These are phyloP conservation scores for Tiliacea aurago DNA, from an alignment of 2,888 invertebrate genomes.

Conservation along the genomic window DNA sequence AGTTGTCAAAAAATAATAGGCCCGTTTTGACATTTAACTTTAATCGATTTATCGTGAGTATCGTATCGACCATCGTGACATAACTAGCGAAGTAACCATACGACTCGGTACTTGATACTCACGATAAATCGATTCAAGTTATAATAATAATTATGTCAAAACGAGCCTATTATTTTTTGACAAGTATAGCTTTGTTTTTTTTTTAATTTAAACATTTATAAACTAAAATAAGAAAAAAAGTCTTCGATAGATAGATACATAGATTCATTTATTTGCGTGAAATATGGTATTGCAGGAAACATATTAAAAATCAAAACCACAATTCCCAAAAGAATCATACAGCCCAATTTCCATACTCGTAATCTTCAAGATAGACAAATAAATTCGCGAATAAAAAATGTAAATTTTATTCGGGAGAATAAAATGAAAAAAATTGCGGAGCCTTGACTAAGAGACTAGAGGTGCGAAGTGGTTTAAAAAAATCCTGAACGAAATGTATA, in stretches of 20 bases:
- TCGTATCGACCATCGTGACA: no score
- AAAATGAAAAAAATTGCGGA: constrained; percentile 46
- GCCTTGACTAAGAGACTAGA: constrained; percentile 55
- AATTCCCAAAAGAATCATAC: constrained; percentile 57
- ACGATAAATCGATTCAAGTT: no score
- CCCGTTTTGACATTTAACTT: no score
- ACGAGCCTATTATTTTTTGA: no score
- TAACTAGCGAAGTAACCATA: no score
- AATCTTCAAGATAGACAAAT: constrained; percentile 67
- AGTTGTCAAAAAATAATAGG: no score
- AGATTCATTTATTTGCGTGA: no score
- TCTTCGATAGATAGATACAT: no score
- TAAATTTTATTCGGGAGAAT: constrained; percentile 65
- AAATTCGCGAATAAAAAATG: constrained; percentile 70
- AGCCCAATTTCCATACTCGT: constrained; percentile 63
- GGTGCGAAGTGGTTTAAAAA: constrained; percentile 70
- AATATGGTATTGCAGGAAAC: no score
- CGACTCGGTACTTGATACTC: no score
- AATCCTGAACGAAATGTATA: constrained; percentile 64
- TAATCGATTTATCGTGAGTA: no score
- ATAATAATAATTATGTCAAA: no score
- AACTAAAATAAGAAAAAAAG: background rate
- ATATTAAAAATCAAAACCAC: constrained; percentile 35
- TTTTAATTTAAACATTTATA: background rate
- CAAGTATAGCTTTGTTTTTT: background rate